phyloP scores from a whole-genome alignment of 2,797 vertebrate species.

The Euphonia xanthogaster region DNA sequence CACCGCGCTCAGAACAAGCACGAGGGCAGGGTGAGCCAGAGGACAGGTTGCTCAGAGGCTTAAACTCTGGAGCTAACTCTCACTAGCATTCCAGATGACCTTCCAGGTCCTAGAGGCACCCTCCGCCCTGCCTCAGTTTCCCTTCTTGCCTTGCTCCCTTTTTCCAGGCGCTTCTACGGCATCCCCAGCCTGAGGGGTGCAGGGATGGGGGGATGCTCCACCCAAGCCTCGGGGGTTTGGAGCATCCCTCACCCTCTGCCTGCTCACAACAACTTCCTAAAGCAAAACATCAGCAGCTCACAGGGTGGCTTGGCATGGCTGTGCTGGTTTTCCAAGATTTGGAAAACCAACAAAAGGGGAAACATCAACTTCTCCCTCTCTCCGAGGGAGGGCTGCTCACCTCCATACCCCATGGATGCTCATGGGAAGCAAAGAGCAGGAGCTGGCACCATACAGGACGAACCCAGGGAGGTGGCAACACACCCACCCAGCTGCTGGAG shows the following conservation, averaged over 20 bases:
- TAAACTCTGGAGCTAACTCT: conserved; percentile 16
- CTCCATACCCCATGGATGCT: accelerated
- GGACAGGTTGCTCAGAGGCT: conserved; percentile 46
- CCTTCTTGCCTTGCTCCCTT: background rate
- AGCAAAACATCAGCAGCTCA: background rate
- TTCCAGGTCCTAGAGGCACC: background rate
- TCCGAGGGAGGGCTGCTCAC: background rate
- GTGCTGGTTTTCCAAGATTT: background rate
- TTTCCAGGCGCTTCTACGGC: accelerated
- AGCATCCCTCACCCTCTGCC: background rate
- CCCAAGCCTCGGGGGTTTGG: accelerated
- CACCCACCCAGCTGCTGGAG: accelerated
- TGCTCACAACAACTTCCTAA: background rate
- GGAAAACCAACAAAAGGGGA: background rate
- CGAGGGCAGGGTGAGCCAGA: conserved; percentile 55
- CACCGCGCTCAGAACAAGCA: background rate
- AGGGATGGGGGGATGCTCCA: background rate
- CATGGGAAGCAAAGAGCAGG: background rate
- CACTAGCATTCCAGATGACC: background rate
- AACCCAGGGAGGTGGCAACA: background rate
- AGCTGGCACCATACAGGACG: accelerated
- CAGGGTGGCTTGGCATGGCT: background rate
- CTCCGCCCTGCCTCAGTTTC: background rate
- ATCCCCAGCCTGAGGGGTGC: accelerated
- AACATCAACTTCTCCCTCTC: background rate